phyloP scores from a whole-genome alignment of 1,140 invertebrate species.

The Glossosoma conforme region DNA sequence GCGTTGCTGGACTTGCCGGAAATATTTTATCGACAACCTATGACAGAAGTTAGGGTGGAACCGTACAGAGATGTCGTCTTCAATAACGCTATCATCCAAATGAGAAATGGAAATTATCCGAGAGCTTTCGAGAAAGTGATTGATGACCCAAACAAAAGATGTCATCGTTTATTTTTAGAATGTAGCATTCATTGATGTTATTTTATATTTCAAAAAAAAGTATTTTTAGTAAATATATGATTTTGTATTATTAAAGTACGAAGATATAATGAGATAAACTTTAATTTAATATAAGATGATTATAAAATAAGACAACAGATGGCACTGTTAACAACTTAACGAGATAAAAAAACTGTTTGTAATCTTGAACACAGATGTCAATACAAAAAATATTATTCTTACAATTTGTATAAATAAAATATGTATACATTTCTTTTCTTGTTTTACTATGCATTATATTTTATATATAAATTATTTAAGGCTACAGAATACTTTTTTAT shows the following conservation, averaged over 20 bases:
- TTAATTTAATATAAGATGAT: no score
- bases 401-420: no score
- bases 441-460: no score
- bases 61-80: conserved; percentile 25
- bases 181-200: conserved; percentile 1
- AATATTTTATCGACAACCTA: neutral
- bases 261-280: no score
- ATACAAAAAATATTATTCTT: no score
- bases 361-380: no score
- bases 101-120: conserved; percentile 16
- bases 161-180: conserved; percentile 24
- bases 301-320: no score
- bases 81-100: conserved; percentile 5
- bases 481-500: no score
- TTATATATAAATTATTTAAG: no score
- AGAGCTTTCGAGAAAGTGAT: conserved; percentile 11
- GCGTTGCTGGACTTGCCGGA: conserved; percentile 4
- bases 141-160: conserved; percentile 1
- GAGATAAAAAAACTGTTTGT: no score
- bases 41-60: conserved; percentile 17
- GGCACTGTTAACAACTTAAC: no score
- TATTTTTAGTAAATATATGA: neutral
- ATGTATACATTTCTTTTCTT: no score
- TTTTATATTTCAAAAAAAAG: neutral
- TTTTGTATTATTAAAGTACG: neutral